Evolutionary conservation across 2,888 invertebrate species (phyloP).

Genomic region (Phyllotreta cruciferae): DNA sequence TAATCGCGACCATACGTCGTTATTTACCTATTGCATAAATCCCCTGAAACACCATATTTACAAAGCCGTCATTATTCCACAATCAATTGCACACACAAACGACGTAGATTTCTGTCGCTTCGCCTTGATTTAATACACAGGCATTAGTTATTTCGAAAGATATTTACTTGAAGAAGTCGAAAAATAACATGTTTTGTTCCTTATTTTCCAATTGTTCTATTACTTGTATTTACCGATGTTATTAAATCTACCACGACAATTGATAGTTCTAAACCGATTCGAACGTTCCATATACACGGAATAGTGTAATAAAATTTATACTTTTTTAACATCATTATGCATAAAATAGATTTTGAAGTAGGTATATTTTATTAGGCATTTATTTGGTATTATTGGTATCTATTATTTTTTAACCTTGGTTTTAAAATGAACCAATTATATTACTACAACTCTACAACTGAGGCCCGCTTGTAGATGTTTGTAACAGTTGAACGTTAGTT

Average conservation of each 20-base stretch:
- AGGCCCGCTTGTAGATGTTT: neutral
- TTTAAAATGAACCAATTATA: too few species aligned
- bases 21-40: conserved; percentile 8
- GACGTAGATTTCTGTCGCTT: conserved; percentile 2
- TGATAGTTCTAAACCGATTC: neutral
- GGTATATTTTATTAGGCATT: neutral
- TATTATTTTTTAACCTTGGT: neutral
- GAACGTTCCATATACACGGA: neutral
- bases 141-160: conserved; percentile 33
- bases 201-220: conserved; percentile 7
- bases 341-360: too few species aligned
- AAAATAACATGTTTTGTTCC: conserved; percentile 32
- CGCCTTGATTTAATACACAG: conserved; percentile 27
- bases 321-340: too few species aligned
- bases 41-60: conserved; percentile 1
- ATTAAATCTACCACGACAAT: conserved; percentile 16
- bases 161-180: conserved; percentile 31
- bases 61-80: conserved; percentile 5
- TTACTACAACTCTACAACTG: neutral
- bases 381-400: neutral
- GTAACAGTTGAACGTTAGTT: too few species aligned
- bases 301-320: neutral
- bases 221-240: conserved; percentile 14
- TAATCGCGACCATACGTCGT: too few species aligned
- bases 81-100: conserved; percentile 15